Base-by-base conservation (phyloP, 1,140 invertebrate species). In the Drosophila pandora region DNA sequence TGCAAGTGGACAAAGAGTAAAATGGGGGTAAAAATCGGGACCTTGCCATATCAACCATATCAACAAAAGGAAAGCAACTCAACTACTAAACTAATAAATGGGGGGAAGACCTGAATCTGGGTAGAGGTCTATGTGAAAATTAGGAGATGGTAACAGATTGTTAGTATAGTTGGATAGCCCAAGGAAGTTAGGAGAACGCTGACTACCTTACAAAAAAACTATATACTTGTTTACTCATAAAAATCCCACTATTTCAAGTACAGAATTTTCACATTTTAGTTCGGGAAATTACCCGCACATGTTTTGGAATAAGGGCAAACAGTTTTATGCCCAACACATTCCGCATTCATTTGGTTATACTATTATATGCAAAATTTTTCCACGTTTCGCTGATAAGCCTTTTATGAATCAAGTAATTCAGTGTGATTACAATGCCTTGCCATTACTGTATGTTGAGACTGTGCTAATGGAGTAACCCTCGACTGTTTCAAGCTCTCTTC, bases 1-100 rank as follows among this genome's bases (percentile, higher is more conserved):
- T 91, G 90, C 50, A 91, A 91, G 60, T 72, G 88, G 79, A 90
- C 56, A 69, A 83, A 76, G 56, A 90, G 69, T 62, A 87, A 62
- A 87, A 62, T 10, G 72, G 48, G 79, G 65, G 62, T 87, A 71
- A 74, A 85, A 77, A 43, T 69, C 73, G 65, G 73, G 67, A 28
- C 78, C 77, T 71, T 80, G 57, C 67, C 59, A 43, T 22, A 10
- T 22, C 43, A 59, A 74, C 49, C 39, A 32, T 47, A n/a, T n/a
- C n/a, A 56, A 64, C 32, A 13, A 53, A 50, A 55, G 57, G 37
- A 34, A 54, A 45, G 21, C 50, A 69, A 70, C 63, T n/a, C 32
- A 48, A 47, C 63, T 69, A 76, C 69, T n/a, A n/a, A 12, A 32
- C 30, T 56, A 47, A 13, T 41, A 41, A 61, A 32, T 32, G 30